A percentile compares a stretch with the other conserved stretches of the same genome.
These are phyloP conservation scores for Myotis daubentonii DNA, from an alignment of 2,797 vertebrate genomes.

Conservation along the genomic window DNA sequence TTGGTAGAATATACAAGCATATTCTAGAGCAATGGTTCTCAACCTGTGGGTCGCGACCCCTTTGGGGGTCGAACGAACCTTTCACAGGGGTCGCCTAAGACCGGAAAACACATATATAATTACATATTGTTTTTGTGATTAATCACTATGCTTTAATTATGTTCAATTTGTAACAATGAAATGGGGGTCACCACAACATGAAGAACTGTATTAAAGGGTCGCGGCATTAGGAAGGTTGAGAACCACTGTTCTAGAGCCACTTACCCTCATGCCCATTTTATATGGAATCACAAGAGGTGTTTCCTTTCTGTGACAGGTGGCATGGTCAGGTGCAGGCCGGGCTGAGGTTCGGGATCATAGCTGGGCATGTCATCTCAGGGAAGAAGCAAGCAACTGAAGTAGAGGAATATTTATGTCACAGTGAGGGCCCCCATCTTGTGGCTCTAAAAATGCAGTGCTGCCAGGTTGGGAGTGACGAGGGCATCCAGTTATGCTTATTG, in stretches of 20 bases:
- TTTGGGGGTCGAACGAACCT: too few species aligned
- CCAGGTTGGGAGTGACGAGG: slow-evolving; percentile 31
- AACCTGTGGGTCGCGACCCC: too few species aligned
- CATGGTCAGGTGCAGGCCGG: neutral
- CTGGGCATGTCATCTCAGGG: neutral
- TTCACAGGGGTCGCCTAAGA: too few species aligned
- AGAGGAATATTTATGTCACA: neutral
- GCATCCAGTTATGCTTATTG: slow-evolving; percentile 55
- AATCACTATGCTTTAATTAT: too few species aligned
- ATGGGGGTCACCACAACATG: too few species aligned
- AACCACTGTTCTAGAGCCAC: neutral
- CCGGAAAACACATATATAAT: too few species aligned
- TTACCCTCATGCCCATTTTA: neutral
- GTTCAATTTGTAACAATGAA: too few species aligned
- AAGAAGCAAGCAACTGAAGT: neutral
- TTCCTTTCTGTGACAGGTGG: neutral
- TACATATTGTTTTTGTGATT: too few species aligned
- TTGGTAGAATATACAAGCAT: neutral
- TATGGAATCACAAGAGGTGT: neutral
- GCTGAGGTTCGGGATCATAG: neutral
- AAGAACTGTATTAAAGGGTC: too few species aligned
- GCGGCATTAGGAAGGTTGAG: too few species aligned
- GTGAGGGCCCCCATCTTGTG: neutral
- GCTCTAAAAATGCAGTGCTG: neutral
- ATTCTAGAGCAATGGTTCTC: neutral